Percentiles rank a stretch among this genome's conserved stretches.
phyloP scores from a whole-genome alignment of 2,113 vertebrate genomes.

The Rhea pennata region DNA sequence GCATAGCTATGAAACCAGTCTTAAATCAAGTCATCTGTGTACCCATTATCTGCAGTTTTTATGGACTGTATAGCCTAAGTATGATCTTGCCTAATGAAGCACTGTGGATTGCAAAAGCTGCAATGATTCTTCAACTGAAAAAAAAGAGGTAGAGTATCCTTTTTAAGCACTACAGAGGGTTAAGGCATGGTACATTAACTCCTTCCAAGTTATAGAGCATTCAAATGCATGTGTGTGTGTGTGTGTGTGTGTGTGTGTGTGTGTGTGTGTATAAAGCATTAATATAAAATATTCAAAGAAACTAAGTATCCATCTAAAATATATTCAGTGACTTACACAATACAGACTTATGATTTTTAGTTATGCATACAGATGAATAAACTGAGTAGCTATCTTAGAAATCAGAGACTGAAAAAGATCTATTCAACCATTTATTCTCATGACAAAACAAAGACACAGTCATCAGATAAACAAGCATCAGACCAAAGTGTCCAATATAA shows the following conservation, averaged over 20 bases:
- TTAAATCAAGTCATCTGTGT: background rate
- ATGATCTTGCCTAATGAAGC: background rate
- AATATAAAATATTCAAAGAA: background rate
- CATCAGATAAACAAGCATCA: background rate
- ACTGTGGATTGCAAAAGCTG: background rate
- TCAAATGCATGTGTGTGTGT: background rate
- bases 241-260: too few relatives aligned
- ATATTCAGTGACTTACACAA: background rate
- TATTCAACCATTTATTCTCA: background rate
- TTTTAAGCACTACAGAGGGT: background rate
- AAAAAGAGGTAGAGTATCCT: background rate
- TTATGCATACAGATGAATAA: background rate
- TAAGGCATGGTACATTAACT: fast-evolving
- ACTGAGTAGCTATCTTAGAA: background rate
- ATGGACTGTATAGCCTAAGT: background rate
- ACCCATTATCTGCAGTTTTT: background rate
- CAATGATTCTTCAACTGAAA: background rate
- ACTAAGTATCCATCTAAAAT: background rate
- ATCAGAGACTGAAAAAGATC: background rate
- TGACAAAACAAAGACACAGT: background rate
- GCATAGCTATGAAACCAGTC: background rate
- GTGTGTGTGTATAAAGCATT: background rate
- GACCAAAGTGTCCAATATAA: background rate
- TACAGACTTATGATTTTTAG: background rate
- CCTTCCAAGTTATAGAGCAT: background rate